Conservation (phyloP, 2,888 invertebrate species). For the Tinea semifulvella region DNA sequence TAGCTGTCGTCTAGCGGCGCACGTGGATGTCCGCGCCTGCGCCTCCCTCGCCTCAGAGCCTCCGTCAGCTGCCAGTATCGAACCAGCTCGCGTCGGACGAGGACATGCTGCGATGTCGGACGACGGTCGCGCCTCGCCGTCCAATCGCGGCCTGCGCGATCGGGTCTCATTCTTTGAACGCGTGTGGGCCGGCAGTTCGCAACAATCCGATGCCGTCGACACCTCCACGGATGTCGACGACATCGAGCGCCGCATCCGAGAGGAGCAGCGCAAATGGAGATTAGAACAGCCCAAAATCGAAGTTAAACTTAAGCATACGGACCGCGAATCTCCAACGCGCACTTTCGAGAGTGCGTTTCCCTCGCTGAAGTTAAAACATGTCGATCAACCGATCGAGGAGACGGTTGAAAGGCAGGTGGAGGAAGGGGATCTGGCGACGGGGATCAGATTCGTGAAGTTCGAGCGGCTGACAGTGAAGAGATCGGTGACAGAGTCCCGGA, state of each 20-base stretch:
- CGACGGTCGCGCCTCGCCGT: constrained; percentile 62
- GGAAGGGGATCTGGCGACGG: constrained; percentile 71
- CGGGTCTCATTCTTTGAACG: constrained; percentile 84
- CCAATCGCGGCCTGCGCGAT: constrained; percentile 70
- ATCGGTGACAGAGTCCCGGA: constrained; percentile 62
- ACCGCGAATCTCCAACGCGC: constrained; percentile 55
- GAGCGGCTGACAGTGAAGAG: constrained; percentile 75
- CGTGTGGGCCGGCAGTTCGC: constrained; percentile 71
- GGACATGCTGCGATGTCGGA: constrained; percentile 63
- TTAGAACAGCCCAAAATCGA: constrained; percentile 68
- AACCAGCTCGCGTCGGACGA: constrained; percentile 54
- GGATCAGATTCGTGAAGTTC: constrained; percentile 74
- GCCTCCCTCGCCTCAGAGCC: constrained; percentile 13
- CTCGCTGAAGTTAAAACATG: constrained; percentile 56
- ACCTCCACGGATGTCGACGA: constrained; percentile 65
- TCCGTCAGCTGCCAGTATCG: constrained; percentile 41
- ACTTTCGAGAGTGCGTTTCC: constrained; percentile 38
- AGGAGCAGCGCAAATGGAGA: constrained; percentile 63
- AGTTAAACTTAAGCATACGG: constrained; percentile 68
- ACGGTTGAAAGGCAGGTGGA: constrained; percentile 55
- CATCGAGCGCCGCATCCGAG: constrained; percentile 64
- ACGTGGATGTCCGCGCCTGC: constrained; percentile 20
- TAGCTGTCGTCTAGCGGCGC: constrained; percentile 2
- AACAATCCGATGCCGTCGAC: constrained; percentile 45
- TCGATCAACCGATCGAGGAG: constrained; percentile 39